phyloP scores from a whole-genome alignment of 2,797 vertebrate species.

The Falco berigora region DNA sequence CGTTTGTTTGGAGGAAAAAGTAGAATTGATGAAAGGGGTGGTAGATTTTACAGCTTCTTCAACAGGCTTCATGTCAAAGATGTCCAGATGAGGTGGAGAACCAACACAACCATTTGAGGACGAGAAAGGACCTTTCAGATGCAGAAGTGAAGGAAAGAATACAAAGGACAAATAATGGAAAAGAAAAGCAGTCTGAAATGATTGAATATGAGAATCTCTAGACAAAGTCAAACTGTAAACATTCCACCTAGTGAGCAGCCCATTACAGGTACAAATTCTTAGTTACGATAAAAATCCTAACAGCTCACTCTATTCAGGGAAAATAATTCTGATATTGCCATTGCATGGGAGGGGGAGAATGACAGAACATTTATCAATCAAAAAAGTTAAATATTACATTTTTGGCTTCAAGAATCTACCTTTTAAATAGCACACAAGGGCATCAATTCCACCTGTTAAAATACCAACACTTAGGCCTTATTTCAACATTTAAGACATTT shows the following conservation, averaged over 20 bases:
- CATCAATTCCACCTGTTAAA: background rate
- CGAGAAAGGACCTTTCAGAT: constrained; percentile 68
- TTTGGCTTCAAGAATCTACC: background rate
- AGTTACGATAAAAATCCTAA: background rate
- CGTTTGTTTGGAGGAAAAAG: constrained; percentile 70
- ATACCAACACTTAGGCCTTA: background rate
- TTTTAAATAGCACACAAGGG: background rate
- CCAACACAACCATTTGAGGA: constrained; percentile 72
- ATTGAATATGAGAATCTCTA: background rate
- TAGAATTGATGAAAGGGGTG: constrained; percentile 63
- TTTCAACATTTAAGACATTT: background rate
- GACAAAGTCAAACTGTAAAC: background rate
- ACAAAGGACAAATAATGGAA: constrained; percentile 41
- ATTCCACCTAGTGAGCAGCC: background rate
- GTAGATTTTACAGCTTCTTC: constrained; percentile 73
- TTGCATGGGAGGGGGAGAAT: background rate
- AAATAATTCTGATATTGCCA: background rate
- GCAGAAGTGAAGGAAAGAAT: constrained; percentile 52
- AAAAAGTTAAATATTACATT: background rate
- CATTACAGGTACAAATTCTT: background rate
- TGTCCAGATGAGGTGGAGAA: constrained; percentile 72
- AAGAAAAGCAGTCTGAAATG: constrained; percentile 26
- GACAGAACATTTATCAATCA: background rate
- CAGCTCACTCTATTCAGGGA: background rate
- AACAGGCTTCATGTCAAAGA: constrained; percentile 76